Conservation (phyloP, 2,797 vertebrate species). For the Tiaroga cobitis region DNA sequence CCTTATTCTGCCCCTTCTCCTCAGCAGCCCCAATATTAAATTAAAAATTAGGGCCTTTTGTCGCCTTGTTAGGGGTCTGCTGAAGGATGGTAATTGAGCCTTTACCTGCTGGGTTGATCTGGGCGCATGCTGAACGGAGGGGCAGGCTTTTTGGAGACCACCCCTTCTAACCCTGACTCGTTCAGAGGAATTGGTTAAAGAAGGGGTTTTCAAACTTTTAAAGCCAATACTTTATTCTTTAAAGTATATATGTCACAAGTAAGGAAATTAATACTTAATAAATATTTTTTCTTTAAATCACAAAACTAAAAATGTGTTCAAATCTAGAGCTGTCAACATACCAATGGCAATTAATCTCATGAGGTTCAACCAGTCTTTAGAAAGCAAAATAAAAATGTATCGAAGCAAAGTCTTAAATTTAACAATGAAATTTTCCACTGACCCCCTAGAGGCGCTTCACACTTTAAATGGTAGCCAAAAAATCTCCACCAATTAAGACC, state of each 20-base stretch:
- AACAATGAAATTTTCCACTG: not conserved
- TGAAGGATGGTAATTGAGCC: slow-evolving; percentile 73
- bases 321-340: not conserved
- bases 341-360: not conserved
- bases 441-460: not conserved
- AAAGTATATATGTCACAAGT: not conserved
- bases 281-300: not conserved
- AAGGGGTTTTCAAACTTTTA: not conserved
- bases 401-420: not conserved
- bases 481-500: not conserved
- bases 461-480: not conserved
- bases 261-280: not conserved
- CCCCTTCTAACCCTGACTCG: not conserved
- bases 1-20: slow-evolving; percentile 60
- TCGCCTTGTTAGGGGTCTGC: slow-evolving; percentile 75
- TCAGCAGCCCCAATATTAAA: slow-evolving; percentile 73
- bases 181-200: slow-evolving; percentile 6
- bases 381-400: not conserved
- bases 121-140: slow-evolving; percentile 47
- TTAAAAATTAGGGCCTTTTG: slow-evolving; percentile 78
- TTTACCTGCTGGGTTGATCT: slow-evolving; percentile 66
- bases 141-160: slow-evolving; percentile 38
- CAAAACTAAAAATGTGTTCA: not conserved
- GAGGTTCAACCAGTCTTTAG: not conserved
- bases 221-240: not conserved